phyloP scores from a whole-genome alignment of 2,888 invertebrate species.

The Troglohyphantes excavatus region DNA sequence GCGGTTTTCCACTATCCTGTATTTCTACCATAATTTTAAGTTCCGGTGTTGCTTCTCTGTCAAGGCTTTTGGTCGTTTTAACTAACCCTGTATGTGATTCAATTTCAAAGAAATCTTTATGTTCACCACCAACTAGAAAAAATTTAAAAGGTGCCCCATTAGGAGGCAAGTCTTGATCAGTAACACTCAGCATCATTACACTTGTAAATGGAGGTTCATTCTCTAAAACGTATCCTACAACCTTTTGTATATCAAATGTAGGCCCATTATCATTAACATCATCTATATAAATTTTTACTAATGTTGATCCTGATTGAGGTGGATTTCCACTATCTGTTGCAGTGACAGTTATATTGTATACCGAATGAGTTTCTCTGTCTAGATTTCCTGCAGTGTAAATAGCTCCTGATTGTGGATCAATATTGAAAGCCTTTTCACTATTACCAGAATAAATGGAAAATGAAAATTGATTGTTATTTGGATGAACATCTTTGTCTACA shows the following conservation, averaged over 20 bases:
- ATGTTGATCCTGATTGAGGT: conserved; percentile 94
- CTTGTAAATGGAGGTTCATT: conserved; percentile 92
- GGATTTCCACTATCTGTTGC: conserved; percentile 94
- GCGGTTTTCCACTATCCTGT: conserved; percentile 92
- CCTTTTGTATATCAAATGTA: conserved; percentile 88
- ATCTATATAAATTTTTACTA: conserved; percentile 89
- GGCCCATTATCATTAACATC: conserved; percentile 98
- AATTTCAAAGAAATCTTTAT: conserved; percentile 89
- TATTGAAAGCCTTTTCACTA: conserved; percentile 91
- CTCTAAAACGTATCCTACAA: conserved; percentile 91
- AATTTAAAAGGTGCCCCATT: conserved; percentile 94
- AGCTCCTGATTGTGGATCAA: conserved; percentile 92
- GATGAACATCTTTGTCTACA: conserved; percentile 93
- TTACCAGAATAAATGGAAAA: conserved; percentile 94
- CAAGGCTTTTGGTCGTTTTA: conserved; percentile 89
- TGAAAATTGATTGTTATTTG: conserved; percentile 95
- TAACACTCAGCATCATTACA: conserved; percentile 92
- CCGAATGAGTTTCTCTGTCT: conserved; percentile 90
- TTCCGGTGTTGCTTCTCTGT: conserved; percentile 90
- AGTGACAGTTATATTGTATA: conserved; percentile 90
- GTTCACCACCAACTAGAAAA: conserved; percentile 89
- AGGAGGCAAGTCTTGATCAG: conserved; percentile 93
- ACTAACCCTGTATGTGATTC: conserved; percentile 91
- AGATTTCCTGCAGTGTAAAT: conserved; percentile 88
- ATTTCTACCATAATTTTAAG: conserved; percentile 91